Evolutionary conservation across 2,797 vertebrate species (phyloP), one percentile per base, ranked within the genome.

Genomic region (Benthosema pterotum): DNA sequence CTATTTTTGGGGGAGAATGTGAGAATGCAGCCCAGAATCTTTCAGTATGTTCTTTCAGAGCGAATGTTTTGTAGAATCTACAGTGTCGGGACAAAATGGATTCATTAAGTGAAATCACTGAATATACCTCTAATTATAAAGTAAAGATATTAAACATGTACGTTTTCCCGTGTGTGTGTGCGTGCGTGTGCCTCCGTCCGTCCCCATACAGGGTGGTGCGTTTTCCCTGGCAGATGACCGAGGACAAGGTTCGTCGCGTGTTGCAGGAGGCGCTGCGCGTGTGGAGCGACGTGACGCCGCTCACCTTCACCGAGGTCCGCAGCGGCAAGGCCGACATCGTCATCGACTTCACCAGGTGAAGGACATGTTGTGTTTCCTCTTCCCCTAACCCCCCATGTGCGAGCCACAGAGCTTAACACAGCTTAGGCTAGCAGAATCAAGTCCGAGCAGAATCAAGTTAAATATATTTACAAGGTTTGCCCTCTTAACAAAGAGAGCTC

Each of bases 331-430:
- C 96, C 0, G 97, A 99, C 89, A 98, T 99, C 9, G 89, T 90
- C 80, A 96, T 99, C 0, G 95, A 98, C 76, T 99, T 99, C 77
- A 92, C 91, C 1, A 94, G 96, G 97, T 98, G 80, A 25, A 25
- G 22, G 88, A 18, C 15, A 9, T 7, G 49, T 46, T 46, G 14
- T 4, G 14, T 14, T 46, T 25, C 5, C 5, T 25, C 22, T 25
- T 25, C 22, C 22, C 22, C 5, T 5, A 3, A 3, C 22, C 22
- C 22, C 1, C 2, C 1, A 14, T 46, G n/a, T 38, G 32, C 7
- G 7, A 38, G 32, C n/a, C n/a, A n/a, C 32, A 38, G 11, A 38
- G 32, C 32, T 11, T 2, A 38, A 9, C 22, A 5, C 8, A 54
- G 18, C 45, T 38, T 15, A 50, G 11, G 4, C 11, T 3, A 32